Evolutionary conservation across 2,113 vertebrate species (phyloP).

Genomic region (Egretta garzetta): DNA sequence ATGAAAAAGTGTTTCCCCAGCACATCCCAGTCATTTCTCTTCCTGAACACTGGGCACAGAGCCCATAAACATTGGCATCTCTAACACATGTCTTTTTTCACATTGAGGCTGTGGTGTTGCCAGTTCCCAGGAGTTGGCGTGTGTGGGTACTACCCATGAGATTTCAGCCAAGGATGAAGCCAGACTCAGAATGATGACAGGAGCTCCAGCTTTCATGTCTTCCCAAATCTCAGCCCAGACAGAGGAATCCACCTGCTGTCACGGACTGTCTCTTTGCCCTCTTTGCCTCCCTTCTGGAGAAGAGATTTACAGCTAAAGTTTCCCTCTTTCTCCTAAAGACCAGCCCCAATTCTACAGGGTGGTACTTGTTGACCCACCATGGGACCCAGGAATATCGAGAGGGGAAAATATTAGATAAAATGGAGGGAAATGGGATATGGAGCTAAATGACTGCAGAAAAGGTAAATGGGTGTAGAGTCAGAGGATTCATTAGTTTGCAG

Average conservation of each 20-base stretch:
- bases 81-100: background rate
- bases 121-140: background rate
- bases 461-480: background rate
- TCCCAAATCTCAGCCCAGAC: background rate
- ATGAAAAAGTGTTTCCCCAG: accelerated
- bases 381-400: background rate
- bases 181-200: background rate
- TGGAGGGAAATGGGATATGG: background rate
- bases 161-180: background rate
- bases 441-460: background rate
- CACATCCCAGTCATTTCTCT: background rate
- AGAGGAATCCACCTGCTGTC: background rate
- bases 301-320: background rate
- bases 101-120: accelerated
- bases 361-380: background rate
- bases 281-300: background rate
- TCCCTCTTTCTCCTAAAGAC: background rate
- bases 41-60: background rate
- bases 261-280: accelerated
- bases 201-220: background rate
- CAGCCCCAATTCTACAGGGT: accelerated
- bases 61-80: background rate
- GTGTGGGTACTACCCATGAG: background rate
- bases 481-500: background rate
- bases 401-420: background rate